Conservation (phyloP, 1,140 invertebrate genomes). For the Megathymus violae region DNA sequence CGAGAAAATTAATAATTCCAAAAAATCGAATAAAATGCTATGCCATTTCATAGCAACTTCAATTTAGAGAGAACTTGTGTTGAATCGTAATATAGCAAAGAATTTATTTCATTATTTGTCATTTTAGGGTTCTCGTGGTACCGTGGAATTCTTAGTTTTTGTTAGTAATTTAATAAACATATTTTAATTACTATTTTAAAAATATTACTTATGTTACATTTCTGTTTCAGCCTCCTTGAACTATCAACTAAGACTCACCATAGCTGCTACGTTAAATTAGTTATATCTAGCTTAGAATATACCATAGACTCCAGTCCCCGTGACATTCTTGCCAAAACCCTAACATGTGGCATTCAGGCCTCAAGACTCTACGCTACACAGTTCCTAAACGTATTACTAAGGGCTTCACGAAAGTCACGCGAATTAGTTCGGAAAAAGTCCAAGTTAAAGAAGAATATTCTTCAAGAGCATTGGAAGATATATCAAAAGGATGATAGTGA, state of each 20-base stretch:
- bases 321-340: slow-evolving; percentile 89
- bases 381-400: slow-evolving; percentile 93
- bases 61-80: too few relatives aligned
- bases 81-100: too few relatives aligned
- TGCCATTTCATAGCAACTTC: too few relatives aligned
- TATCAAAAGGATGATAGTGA: slow-evolving; percentile 56
- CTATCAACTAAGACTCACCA: slow-evolving; percentile 93
- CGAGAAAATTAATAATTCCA: too few relatives aligned
- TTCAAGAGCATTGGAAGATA: slow-evolving; percentile 57
- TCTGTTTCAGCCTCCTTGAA: slow-evolving; percentile 88
- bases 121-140: too few relatives aligned
- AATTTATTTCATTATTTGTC: too few relatives aligned
- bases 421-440: slow-evolving; percentile 73
- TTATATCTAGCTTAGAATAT: slow-evolving; percentile 95
- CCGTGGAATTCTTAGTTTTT: too few relatives aligned
- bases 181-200: too few relatives aligned
- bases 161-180: too few relatives aligned
- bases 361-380: slow-evolving; percentile 95
- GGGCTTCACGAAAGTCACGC: slow-evolving; percentile 86
- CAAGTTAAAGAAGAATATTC: slow-evolving; percentile 67
- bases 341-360: slow-evolving; percentile 87
- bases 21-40: too few relatives aligned
- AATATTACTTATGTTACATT: slow-evolving; percentile 14
- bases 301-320: slow-evolving; percentile 88
- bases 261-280: slow-evolving; percentile 96